Base-by-base conservation (phyloP, 2,888 invertebrate species). In the Phengaris alcon region DNA sequence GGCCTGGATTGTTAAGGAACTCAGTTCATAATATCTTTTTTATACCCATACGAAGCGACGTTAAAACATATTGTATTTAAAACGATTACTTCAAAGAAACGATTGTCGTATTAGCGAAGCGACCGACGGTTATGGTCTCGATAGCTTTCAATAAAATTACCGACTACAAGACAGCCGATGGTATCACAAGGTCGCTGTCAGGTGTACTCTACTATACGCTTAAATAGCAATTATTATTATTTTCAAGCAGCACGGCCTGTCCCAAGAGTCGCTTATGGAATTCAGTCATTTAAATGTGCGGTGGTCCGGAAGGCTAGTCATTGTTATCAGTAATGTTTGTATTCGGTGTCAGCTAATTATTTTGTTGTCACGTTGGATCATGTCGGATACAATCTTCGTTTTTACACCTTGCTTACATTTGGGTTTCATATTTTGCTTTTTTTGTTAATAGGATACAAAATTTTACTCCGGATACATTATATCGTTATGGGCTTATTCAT, bases 181-280 rank as follows among this genome's bases (percentile, higher is more conserved):
- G 54, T 68, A 59, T 70, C 35, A 75, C 83, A 84, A 84, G 84
- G 83, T 82, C 83, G 81, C 80, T 81, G 82, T 83, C 83, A 83
- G 83, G 68, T 75, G 44, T 55, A 68, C 35, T 2, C 35, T 22
- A 22, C 22, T 22, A 22, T 35, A 13, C 52, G 64, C 51, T 64
- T 64, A 75, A 55, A 74, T 13, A 74, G 74, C 54, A 51, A 74
- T 55, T 52, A 75, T 75, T 22, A 15, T 57, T 0, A 57, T 35
- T 35, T 3, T 35, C 35, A 35, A 64, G 59, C 15, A 64, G 10
- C 59, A 64, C 59, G 59, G 10, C 35, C 59, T 22, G 59, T 22
- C 59, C 22, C 59, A 10, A 15, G 59, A 22, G 59, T 35, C 22
- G 22, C 22, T 22, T 4, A 10, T 12, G 35, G 4, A 22, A 8